Base-by-base conservation (phyloP, 2,888 invertebrate species). In the Galerucella calmariensis region DNA sequence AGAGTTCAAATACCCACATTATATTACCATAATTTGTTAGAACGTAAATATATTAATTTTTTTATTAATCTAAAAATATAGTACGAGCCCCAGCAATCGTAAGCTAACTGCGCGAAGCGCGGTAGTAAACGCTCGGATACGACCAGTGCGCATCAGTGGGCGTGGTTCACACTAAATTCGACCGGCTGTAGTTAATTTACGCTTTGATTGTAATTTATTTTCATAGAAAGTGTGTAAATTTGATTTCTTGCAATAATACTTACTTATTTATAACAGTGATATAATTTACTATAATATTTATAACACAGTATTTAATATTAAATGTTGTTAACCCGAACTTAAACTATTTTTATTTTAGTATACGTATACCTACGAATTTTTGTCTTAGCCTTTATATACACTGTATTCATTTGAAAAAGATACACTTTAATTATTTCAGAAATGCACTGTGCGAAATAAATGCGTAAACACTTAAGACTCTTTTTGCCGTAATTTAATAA, bases 1-100 rank as follows among this genome's bases (percentile, higher is more conserved):
- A 56, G 10, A 75, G 58, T 67, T 70, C 61, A 66, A 20, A 24
- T 44, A 56, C 71, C 71, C 67, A 24, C 16, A 41, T 41, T 56
- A 74, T 58, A 70, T 51, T 67, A 74, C 66, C 66, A 69, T 67
- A 27, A 62, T 62, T 68, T 65, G 41, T 63, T 65, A 70, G 65
- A 35, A 27, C 8, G n/a, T 35, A 61, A 61, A 16, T 35, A 16
- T 35, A 35, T 35, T 59, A 61, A 59, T 61, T 61, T 61, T 61
- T 61, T 61, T 14, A 35, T 61, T 56, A 51, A 51, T 51, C 51
- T 41, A 41, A 41, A 41, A 41, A 41, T 41, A 41, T 41, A 41
- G 8, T 8, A 6, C 8, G 35, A 35, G 6, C 35, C 35, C 35
- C 35, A 8, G 6, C 35, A 35, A 35, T 35, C 35, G 6, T 8